Conservation (phyloP, 2,888 invertebrate species). For the Pterostichus madidus region DNA sequence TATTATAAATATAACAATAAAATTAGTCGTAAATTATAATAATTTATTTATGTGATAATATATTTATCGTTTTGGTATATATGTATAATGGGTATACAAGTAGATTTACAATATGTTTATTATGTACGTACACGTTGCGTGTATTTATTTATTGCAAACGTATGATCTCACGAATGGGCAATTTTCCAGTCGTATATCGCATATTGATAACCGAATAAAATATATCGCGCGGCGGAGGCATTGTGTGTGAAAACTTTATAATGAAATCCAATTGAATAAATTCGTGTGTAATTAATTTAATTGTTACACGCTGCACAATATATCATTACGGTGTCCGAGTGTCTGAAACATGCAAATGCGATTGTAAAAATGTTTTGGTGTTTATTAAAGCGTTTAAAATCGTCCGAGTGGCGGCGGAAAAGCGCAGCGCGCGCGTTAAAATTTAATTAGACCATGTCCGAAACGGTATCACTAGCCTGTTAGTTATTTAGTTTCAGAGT, state of each 20-base stretch:
- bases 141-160: constrained; percentile 51
- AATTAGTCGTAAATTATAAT: constrained; percentile 24
- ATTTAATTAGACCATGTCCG: constrained; percentile 65
- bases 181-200: constrained; percentile 47
- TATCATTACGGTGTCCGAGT: constrained; percentile 61
- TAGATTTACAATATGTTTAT: constrained; percentile 47
- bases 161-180: constrained; percentile 48
- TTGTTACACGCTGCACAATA: constrained; percentile 58
- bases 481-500: constrained; percentile 58
- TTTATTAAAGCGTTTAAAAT: constrained; percentile 63
- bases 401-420: constrained; percentile 53
- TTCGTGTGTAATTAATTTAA: constrained; percentile 60
- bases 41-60: constrained; percentile 42
- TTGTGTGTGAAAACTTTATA: constrained; percentile 54
- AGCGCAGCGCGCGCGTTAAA: constrained; percentile 58
- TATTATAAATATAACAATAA: neutral
- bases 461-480: constrained; percentile 64
- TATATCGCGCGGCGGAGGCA: constrained; percentile 34
- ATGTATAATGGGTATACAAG: constrained; percentile 18
- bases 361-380: constrained; percentile 62
- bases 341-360: constrained; percentile 57
- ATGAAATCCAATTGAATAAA: constrained; percentile 57
- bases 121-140: constrained; percentile 22
- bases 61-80: constrained; percentile 13
- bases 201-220: constrained; percentile 52